Percentiles rank a stretch among this genome's conserved stretches.
phyloP scores from a whole-genome alignment of 2,113 vertebrate species.

The Amphilophus citrinellus region DNA sequence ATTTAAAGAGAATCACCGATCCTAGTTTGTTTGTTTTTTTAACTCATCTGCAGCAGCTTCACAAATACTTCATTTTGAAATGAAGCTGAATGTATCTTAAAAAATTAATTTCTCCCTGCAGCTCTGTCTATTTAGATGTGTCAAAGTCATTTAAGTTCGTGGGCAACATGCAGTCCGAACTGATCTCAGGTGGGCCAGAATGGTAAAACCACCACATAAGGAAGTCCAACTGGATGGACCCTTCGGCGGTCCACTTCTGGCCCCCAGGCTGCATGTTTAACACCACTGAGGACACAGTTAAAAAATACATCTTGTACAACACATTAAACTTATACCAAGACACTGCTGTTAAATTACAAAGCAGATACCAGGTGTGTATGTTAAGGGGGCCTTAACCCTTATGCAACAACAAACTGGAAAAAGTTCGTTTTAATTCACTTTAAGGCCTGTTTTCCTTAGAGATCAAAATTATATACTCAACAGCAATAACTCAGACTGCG shows the following conservation, averaged over 20 bases:
- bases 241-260: background rate
- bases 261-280: background rate
- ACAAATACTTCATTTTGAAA: slow-evolving; percentile 35
- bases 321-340: background rate
- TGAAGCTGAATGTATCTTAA: slow-evolving; percentile 24
- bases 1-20: background rate
- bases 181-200: background rate
- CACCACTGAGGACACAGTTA: background rate
- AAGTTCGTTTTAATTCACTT: slow-evolving; percentile 25
- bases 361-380: background rate
- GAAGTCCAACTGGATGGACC: background rate
- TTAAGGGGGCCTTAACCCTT: background rate
- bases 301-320: background rate
- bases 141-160: background rate
- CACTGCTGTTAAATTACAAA: background rate
- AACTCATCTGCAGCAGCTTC: slow-evolving; percentile 24
- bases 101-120: slow-evolving; percentile 22
- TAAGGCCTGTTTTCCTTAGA: background rate
- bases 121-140: background rate
- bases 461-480: slow-evolving; percentile 33
- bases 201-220: background rate
- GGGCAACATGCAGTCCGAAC: background rate
- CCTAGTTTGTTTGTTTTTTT: background rate
- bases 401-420: background rate
- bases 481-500: slow-evolving; percentile 31